Evolutionary conservation across 2,888 invertebrate genomes (phyloP), one percentile per base, ranked within the genome.

Genomic region (Lasioglossum morio): DNA sequence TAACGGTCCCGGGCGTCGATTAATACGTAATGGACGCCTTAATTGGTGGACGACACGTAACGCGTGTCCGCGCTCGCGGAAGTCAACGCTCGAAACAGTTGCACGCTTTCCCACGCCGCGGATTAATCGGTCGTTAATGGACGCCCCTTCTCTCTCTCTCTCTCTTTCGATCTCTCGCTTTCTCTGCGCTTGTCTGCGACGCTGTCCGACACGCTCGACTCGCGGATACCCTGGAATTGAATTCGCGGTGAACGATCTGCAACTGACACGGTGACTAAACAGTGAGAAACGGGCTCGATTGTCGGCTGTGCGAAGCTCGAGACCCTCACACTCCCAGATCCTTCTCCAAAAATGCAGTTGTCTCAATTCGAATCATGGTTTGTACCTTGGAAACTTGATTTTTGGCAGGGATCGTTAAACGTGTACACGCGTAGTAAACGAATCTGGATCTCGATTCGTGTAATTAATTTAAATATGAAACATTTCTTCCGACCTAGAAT

Each of bases 11-110:
- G 81, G 53, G 75, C 79, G 79, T 81, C 77, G 82, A 91, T 91
- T 90, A 91, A 91, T 92, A 91, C 88, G 86, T 89, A 91, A 91
- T 90, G 83, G 79, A 87, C 81, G 69, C 86, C 88, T 85, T 89
- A 90, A 90, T 89, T 86, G 89, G 86, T 43, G 63, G 86, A 70
- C 85, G 88, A 91, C 81, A 87, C 87, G 86, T 85, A 84, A 86
- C 82, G 77, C 81, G 77, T 77, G 74, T 77, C 74, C 79, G 77
- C 66, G 76, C 80, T 77, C 81, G 79, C 86, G 83, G 82, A 90
- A 90, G 79, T 78, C 60, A 5, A 48, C 23, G n/a, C 48, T 69
- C 27, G 14, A 69, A 70, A 19, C 46, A 69, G 72, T 46, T 66
- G 23, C 48, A 70, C n/a, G 57, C 70, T 82, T 90, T 90, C 90